Evolutionary conservation across 2,113 vertebrate species (phyloP).

Genomic region (Macrotis lagotis): DNA sequence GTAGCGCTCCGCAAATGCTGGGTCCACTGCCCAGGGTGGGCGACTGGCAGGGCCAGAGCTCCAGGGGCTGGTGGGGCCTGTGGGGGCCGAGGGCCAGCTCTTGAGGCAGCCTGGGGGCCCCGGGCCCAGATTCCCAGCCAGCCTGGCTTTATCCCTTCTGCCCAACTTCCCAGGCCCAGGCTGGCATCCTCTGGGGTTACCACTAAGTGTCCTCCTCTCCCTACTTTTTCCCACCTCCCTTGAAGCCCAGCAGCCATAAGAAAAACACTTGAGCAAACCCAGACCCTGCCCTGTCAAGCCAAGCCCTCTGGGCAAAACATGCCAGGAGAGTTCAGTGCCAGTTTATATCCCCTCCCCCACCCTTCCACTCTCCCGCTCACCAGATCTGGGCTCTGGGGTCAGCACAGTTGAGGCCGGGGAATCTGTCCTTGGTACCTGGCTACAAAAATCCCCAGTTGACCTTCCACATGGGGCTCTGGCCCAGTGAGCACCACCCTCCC

Average conservation of each 20-base stretch:
- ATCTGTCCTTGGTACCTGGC: conserved; percentile 79
- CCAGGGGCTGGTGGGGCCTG: conserved; percentile 81
- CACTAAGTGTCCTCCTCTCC: not conserved
- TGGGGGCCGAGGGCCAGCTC: conserved; percentile 20
- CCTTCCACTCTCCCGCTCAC: conserved; percentile 63
- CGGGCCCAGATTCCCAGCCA: not conserved
- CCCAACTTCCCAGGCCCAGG: not conserved
- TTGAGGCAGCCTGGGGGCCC: not conserved
- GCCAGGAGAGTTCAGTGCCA: not conserved
- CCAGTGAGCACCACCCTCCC: not conserved
- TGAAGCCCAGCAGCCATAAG: not conserved
- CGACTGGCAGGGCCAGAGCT: conserved; percentile 84
- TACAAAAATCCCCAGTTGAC: conserved; percentile 75
- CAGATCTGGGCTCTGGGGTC: conserved; percentile 75
- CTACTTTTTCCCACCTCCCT: not conserved
- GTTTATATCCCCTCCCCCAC: no score
- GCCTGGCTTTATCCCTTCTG: not conserved
- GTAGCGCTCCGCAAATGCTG: conserved; percentile 93
- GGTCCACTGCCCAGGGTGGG: conserved; percentile 96
- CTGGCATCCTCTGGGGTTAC: not conserved
- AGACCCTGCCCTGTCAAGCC: not conserved
- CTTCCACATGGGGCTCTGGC: conserved; percentile 41
- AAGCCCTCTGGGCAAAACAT: not conserved
- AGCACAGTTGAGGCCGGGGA: conserved; percentile 72
- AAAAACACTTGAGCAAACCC: not conserved